Evolutionary conservation across 1,140 invertebrate genomes (phyloP), one percentile per base, ranked within the genome.

Genomic region (Pogonomyrmex californicus): DNA sequence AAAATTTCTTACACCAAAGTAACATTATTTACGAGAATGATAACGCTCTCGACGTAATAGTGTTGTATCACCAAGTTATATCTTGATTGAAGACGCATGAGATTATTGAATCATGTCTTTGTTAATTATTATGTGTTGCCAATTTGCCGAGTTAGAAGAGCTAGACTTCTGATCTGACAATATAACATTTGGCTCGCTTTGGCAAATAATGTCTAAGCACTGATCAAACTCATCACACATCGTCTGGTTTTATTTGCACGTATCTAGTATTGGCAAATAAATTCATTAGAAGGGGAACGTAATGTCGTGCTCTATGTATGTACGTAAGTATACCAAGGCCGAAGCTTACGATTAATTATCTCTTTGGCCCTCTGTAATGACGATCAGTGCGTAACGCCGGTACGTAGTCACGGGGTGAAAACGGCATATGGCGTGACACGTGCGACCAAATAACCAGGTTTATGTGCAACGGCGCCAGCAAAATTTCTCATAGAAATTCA

Each of bases 391-490:
- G 87, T 85, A 88, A 87, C 56, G 70, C 44, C 68, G 63, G 23
- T 65, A 36, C 44, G 41, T 58, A 75, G 68, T n/a, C n/a, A 49
- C 49, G 44, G 51, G 56, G 66, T 86, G 47, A 71, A 75, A 78
- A 87, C 33, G 70, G 63, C 91, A 91, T 91, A 91, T 90, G 91
- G 91, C 58, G 49, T 7, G 79, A 90, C 91, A 91, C 88, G 88
- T 91, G 91, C 88, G 60, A 49, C 49, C 44, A 63, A 89, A 91
- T 71, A 86, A 85, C 51, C 77, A 73, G 85, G 51, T 60, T 88
- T 51, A 75, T 14, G 14, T 23, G 14, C 68, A 56, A 56, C 30
- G 78, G 54, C 66, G 17, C 17, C 78, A 23, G 10, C 23, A 71
- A 10, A n/a, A 58, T 71, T 71, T 71, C 58, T 47, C 10, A 47